phyloP scores from a whole-genome alignment of 2,113 vertebrate genomes.

The Nannospalax galili region DNA sequence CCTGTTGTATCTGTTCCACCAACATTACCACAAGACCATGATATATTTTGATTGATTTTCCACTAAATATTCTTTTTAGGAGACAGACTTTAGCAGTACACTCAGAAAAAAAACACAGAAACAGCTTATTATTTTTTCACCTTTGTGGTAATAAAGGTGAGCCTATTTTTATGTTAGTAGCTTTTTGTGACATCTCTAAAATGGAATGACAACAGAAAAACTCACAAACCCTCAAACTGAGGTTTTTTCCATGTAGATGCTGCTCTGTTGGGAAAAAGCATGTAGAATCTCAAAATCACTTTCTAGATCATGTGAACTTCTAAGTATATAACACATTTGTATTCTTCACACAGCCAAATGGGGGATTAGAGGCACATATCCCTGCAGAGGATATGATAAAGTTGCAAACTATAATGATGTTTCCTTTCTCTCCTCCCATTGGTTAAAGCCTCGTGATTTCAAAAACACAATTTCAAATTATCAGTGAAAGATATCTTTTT shows the following conservation, averaged over 20 bases:
- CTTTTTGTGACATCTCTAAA: constrained; percentile 25
- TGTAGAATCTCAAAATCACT: background rate
- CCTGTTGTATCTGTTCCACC: background rate
- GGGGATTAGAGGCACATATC: background rate
- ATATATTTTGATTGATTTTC: background rate
- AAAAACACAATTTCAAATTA: background rate
- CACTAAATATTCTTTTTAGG: background rate
- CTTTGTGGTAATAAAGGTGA: background rate
- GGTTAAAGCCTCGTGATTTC: background rate
- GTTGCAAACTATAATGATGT: background rate
- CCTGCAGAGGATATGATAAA: background rate
- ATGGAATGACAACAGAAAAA: background rate
- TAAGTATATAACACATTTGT: background rate
- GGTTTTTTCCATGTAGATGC: background rate
- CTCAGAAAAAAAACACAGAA: background rate
- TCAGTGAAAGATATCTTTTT: background rate
- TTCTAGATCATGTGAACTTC: background rate
- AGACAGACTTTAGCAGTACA: background rate
- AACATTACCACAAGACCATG: background rate
- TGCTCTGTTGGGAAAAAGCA: background rate
- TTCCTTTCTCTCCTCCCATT: background rate
- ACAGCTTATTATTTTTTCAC: background rate
- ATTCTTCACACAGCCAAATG: too few species aligned
- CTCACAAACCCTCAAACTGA: background rate
- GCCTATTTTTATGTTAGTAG: background rate